Base-by-base conservation (phyloP, 2,888 invertebrate genomes). In the Folsomia manolachei region DNA sequence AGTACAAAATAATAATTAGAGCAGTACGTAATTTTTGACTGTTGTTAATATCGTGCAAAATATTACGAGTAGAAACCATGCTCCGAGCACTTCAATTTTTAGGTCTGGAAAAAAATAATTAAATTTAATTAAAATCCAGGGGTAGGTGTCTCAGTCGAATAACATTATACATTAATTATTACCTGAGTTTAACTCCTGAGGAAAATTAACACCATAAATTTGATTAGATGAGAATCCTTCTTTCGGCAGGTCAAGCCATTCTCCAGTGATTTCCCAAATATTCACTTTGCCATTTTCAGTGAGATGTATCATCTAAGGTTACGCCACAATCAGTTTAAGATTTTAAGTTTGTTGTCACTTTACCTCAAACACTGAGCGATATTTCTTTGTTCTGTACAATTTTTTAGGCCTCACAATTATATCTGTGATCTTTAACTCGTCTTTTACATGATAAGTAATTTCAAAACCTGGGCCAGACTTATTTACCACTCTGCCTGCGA, bases 231-330 rank as follows among this genome's bases (percentile, higher is more conserved):
- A 52, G 26, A 74, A 74, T 0, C 67, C 70, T 2, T 71, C 74
- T 0, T 70, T 70, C 14, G 69, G 74, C n/a, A 72, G 56, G 25
- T 74, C 74, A 2, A 74, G 66, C 74, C 74, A 74, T 39, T 74
- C 72, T 0, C 71, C 14, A 11, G 74, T 61, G 14, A 74, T n/a
- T n/a, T n/a, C n/a, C n/a, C n/a, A n/a, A n/a, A n/a, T n/a, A n/a
- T n/a, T n/a, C n/a, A n/a, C n/a, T n/a, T n/a, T n/a, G n/a, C n/a
- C n/a, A n/a, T n/a, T n/a, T n/a, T n/a, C n/a, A n/a, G n/a, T n/a
- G n/a, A n/a, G n/a, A n/a, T n/a, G n/a, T n/a, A n/a, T n/a, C n/a
- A n/a, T n/a, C n/a, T n/a, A n/a, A n/a, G n/a, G n/a, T n/a, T 74
- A 51, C 67, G 65, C 25, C 74, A n/a, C 74, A 56, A 74, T 70